phyloP scores from a whole-genome alignment of 2,797 vertebrate species.

The Chelonia mydas region DNA sequence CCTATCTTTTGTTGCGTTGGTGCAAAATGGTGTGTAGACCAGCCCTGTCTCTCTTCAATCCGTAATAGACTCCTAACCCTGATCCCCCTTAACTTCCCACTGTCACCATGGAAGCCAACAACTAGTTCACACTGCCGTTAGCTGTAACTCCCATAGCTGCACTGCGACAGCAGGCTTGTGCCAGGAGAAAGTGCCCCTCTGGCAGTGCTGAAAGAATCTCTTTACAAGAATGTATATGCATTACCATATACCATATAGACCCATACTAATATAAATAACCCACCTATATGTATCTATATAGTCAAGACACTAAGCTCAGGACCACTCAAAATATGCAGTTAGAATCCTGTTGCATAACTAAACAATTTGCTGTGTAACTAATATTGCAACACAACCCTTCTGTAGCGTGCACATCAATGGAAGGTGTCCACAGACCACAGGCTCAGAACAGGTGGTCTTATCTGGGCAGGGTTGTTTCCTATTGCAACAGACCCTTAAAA shows the following conservation, averaged over 20 bases:
- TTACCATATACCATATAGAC: background rate
- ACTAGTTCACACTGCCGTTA: background rate
- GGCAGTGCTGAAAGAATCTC: background rate
- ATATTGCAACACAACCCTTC: background rate
- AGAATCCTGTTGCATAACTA: background rate
- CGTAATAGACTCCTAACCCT: background rate
- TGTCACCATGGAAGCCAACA: background rate
- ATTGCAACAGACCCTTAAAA: background rate
- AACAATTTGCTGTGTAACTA: background rate
- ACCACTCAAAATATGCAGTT: background rate
- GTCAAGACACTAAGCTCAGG: background rate
- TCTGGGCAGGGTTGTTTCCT: background rate
- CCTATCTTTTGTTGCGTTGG: background rate
- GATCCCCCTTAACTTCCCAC: background rate
- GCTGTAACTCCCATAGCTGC: background rate
- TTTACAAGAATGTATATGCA: background rate
- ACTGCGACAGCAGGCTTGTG: fast-evolving
- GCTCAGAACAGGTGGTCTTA: background rate
- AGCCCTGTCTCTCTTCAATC: background rate
- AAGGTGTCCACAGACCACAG: background rate
- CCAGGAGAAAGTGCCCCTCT: background rate
- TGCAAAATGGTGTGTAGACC: background rate
- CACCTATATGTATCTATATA: background rate
- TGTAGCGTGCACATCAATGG: background rate
- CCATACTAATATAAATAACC: background rate